phyloP scores from a whole-genome alignment of 2,797 vertebrate species.

The Octomys mimax region DNA sequence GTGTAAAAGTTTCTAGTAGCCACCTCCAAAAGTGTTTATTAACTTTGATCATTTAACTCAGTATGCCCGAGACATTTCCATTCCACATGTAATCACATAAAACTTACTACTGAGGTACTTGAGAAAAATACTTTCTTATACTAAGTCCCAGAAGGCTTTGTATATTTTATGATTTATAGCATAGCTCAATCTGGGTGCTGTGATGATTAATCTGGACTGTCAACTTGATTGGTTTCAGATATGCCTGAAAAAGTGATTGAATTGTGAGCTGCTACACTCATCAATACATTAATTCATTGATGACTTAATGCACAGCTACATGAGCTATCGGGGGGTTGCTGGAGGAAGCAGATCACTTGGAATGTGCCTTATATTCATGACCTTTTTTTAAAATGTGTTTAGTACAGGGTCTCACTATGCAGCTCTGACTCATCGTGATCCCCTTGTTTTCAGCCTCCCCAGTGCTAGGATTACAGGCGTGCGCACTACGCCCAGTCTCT shows the following conservation, averaged over 20 bases:
- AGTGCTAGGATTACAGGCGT: too few relatives aligned
- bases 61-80: background rate
- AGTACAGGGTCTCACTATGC: too few relatives aligned
- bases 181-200: background rate
- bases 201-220: background rate
- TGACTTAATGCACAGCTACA: background rate
- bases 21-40: background rate
- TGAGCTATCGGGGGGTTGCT: background rate
- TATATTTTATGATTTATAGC: background rate
- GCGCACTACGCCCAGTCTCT: too few relatives aligned
- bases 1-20: background rate
- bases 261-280: background rate
- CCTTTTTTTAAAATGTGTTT: too few relatives aligned
- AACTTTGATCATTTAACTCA: slow-evolving; percentile 59
- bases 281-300: background rate
- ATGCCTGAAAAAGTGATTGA: background rate
- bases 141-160: background rate
- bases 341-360: background rate
- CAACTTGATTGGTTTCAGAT: background rate
- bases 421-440: too few relatives aligned
- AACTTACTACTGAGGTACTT: background rate
- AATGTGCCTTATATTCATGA: background rate
- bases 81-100: background rate
- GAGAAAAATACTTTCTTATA: background rate
- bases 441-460: too few relatives aligned